phyloP scores from a whole-genome alignment of 1,140 invertebrate genomes.

The Brachionus sp. region DNA sequence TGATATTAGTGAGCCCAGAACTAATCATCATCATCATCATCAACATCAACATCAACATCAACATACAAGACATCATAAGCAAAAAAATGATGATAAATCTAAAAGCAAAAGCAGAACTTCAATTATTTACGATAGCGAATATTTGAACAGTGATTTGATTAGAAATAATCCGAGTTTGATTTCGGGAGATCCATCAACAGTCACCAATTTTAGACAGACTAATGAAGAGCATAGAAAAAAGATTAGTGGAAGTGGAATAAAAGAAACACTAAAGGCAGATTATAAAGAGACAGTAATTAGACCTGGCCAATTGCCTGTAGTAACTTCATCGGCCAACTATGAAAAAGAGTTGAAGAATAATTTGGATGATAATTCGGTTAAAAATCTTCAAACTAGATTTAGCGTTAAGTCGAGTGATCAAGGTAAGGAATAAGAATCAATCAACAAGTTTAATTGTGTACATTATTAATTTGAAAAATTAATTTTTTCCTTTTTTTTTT shows the following conservation, averaged over 20 bases:
- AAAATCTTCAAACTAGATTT: constrained; percentile 16
- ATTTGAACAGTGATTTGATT: background rate
- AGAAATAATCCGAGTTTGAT: background rate
- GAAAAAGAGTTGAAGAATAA: background rate
- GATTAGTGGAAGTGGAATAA: background rate
- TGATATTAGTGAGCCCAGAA: constrained; percentile 6
- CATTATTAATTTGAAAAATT: background rate
- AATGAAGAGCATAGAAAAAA: constrained; percentile 42
- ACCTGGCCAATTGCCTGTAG: background rate
- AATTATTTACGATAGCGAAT: constrained; percentile 5
- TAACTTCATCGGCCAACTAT: constrained; percentile 25
- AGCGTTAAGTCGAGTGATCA: constrained; percentile 16
- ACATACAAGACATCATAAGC: background rate
- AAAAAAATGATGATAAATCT: background rate
- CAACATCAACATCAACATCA: background rate
- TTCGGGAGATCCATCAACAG: background rate
- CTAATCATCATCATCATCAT: background rate
- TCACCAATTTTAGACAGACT: constrained; percentile 2
- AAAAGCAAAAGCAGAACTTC: background rate
- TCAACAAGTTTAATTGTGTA: background rate
- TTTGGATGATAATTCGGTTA: background rate
- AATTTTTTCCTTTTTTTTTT: background rate
- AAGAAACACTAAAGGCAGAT: background rate
- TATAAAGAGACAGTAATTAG: background rate
- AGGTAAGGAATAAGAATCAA: constrained; percentile 8